Conservation (phyloP, 2,797 vertebrate species). For the Phrynocephalus guinanensis region DNA sequence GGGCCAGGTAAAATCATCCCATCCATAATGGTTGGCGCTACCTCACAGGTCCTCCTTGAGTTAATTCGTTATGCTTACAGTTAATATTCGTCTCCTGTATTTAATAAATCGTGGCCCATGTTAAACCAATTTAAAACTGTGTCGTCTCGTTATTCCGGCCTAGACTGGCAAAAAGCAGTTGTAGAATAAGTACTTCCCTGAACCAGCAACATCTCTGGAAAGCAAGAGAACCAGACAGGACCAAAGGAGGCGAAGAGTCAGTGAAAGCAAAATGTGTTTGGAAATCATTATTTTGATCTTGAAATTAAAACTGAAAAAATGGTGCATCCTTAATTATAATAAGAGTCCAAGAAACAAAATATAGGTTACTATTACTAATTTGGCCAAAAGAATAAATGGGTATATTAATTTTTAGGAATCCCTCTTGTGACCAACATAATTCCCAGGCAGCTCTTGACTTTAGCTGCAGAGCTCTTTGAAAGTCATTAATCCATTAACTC, state of each 20-base stretch:
- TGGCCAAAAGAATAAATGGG: neutral
- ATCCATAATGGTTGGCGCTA: no score
- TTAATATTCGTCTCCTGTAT: no score
- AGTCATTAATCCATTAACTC: constrained; percentile 70
- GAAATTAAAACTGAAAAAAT: neutral
- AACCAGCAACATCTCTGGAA: neutral
- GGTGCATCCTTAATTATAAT: neutral
- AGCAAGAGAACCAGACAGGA: neutral
- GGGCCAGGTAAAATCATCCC: no score
- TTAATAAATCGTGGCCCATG: no score
- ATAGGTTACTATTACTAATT: constrained; percentile 21
- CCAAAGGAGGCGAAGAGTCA: neutral
- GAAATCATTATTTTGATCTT: neutral
- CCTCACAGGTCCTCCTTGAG: no score
- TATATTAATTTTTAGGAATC: constrained; percentile 58
- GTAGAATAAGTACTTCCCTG: neutral
- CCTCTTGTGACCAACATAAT: constrained; percentile 64
- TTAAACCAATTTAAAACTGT: no score
- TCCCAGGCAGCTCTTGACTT: constrained; percentile 54
- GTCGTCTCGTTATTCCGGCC: no score
- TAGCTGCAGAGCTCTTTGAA: constrained; percentile 56
- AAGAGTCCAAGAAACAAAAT: constrained; percentile 40
- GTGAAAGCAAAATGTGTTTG: neutral
- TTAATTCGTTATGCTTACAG: no score
- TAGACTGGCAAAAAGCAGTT: no score